Conservation (phyloP, 2,888 invertebrate genomes). For the Piscicola geometra region DNA sequence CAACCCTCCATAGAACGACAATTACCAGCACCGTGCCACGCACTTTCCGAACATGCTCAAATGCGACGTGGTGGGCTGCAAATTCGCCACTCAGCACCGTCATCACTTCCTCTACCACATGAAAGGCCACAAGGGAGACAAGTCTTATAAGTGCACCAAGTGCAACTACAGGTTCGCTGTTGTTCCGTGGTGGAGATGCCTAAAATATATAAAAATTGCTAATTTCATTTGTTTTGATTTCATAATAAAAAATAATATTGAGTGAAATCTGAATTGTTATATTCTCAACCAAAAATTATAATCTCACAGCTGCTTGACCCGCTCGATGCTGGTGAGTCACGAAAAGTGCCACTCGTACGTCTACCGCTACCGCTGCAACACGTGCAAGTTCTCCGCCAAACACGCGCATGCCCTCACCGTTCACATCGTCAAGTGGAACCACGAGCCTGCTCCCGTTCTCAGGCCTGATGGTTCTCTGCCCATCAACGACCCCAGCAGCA, state of each 20-base stretch:
- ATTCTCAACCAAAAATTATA: no score
- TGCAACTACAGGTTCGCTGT: constrained; percentile 26
- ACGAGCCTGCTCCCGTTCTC: constrained; percentile 25
- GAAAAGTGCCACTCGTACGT: constrained; percentile 26
- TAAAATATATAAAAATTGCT: no score
- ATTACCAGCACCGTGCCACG: constrained; percentile 21
- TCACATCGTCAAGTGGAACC: constrained; percentile 26
- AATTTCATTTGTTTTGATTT: background rate
- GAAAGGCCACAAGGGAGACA: constrained; percentile 24
- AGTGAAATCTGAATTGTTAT: background rate
- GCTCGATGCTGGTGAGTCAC: constrained; percentile 30
- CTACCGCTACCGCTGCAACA: constrained; percentile 29
- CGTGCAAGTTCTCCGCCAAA: constrained; percentile 30
- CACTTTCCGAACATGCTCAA: constrained; percentile 23
- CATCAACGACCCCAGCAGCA: constrained; percentile 31
- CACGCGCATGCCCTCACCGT: constrained; percentile 31
- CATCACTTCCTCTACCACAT: constrained; percentile 33
- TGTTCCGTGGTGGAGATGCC: no score
- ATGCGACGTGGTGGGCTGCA: constrained; percentile 17
- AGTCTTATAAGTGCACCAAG: constrained; percentile 18
- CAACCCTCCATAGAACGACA: constrained; percentile 17
- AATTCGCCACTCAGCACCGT: constrained; percentile 27
- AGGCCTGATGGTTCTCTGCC: constrained; percentile 31
- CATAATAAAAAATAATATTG: background rate
- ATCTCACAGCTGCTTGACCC: constrained; percentile 20